phyloP scores from a whole-genome alignment of 1,140 invertebrate genomes.

The Monomorium pharaonis region DNA sequence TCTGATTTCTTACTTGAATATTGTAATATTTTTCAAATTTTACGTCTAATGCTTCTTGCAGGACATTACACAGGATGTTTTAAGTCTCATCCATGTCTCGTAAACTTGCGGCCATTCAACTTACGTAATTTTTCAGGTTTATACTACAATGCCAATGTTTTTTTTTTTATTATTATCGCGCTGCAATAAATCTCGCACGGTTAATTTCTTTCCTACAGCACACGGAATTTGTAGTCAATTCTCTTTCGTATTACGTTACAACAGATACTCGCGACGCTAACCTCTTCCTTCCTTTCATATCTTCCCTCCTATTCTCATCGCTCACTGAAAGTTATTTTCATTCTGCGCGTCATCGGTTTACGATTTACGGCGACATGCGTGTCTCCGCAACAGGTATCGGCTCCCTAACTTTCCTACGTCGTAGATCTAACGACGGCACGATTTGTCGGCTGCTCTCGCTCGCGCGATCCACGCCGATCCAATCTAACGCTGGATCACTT shows the following conservation, averaged over 20 bases:
- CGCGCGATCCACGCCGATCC: conserved; percentile 24
- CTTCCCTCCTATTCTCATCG: background rate
- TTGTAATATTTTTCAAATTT: background rate
- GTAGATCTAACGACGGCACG: conserved; percentile 30
- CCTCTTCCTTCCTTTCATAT: background rate
- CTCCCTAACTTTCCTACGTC: conserved; percentile 35
- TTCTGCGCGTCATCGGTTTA: conserved; percentile 10
- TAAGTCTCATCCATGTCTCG: background rate
- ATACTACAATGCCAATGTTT: background rate
- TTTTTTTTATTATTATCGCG: too few relatives aligned
- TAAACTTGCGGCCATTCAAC: background rate
- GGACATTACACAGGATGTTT: background rate
- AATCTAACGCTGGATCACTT: conserved; percentile 55
- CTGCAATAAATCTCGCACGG: background rate
- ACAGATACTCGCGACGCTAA: background rate
- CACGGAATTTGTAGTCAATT: background rate
- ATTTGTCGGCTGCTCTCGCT: conserved; percentile 31
- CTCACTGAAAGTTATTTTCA: conserved; percentile 2
- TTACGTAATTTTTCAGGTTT: background rate
- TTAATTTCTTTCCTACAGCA: conserved; percentile 12
- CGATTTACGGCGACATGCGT: background rate
- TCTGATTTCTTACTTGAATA: background rate
- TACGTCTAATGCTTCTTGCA: background rate
- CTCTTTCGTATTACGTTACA: background rate
- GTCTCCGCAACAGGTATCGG: conserved; percentile 31